Percentiles rank a stretch among this genome's conserved stretches.
Conservation (phyloP, 2,113 vertebrate genomes). For the Verasper variegatus region DNA sequence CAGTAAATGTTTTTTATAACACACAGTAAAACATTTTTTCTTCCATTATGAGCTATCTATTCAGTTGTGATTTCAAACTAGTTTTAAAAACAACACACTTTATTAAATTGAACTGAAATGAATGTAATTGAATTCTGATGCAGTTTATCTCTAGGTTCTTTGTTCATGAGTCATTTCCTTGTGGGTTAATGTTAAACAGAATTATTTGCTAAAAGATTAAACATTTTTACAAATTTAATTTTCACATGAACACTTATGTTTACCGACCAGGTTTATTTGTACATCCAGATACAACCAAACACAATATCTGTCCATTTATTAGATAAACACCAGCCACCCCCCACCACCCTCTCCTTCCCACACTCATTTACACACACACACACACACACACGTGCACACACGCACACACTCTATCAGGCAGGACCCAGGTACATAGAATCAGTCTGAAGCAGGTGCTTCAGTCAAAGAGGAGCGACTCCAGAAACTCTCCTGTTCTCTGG, state of each 20-base stretch:
- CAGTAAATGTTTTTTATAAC: too few relatives aligned
- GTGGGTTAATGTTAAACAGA: conserved; percentile 61
- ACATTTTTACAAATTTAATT: conserved; percentile 11
- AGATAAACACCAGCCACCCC: too few relatives aligned
- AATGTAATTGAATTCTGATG: too few relatives aligned
- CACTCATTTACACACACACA: background rate
- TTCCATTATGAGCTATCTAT: background rate
- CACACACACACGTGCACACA: background rate
- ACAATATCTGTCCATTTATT: background rate
- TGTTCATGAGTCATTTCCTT: conserved; percentile 31
- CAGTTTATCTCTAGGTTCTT: too few relatives aligned
- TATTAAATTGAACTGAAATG: too few relatives aligned
- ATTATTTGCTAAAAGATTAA: conserved; percentile 40
- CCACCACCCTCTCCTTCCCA: background rate
- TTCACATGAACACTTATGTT: background rate
- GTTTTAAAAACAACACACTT: too few relatives aligned
- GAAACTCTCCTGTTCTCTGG: background rate
- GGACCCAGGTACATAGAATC: conserved; percentile 44
- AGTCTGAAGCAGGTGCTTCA: conserved; percentile 29
- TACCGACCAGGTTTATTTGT: background rate
- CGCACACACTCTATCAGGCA: background rate
- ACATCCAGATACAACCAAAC: background rate
- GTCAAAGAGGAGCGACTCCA: conserved; percentile 29
- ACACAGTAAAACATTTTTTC: background rate
- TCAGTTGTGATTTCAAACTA: background rate